A percentile compares a stretch with the other conserved stretches of the same genome.
phyloP scores from a whole-genome alignment of 2,797 vertebrate species.

The Pogonophryne albipinna region DNA sequence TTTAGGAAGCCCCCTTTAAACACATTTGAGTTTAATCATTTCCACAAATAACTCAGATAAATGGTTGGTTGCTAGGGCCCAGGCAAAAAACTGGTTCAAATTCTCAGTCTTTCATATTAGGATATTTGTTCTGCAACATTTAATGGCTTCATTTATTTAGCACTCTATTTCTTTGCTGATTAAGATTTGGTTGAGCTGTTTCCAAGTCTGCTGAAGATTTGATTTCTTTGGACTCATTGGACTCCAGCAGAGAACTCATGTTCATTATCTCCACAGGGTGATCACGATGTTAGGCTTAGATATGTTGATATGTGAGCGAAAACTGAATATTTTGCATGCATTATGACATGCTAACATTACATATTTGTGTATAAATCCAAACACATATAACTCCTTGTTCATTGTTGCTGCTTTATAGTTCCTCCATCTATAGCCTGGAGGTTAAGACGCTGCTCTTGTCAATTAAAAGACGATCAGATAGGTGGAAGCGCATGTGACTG shows the following conservation, averaged over 20 bases:
- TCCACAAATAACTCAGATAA: neutral
- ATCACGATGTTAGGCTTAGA: too few relatives aligned
- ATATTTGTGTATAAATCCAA: constrained; percentile 12
- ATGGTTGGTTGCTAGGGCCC: neutral
- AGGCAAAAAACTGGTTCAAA: neutral
- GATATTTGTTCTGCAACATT: neutral
- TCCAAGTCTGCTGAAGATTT: neutral
- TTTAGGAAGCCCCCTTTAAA: neutral
- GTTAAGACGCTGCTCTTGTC: constrained; percentile 48
- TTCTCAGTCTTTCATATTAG: neutral
- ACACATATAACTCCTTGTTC: constrained; percentile 2
- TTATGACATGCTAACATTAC: neutral
- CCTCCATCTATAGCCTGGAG: constrained; percentile 17
- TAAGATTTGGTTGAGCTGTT: constrained; percentile 2
- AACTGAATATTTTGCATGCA: neutral
- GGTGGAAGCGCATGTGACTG: constrained; percentile 63
- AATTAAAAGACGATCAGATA: constrained; percentile 70
- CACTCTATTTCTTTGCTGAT: constrained; percentile 13
- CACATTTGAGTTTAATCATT: neutral
- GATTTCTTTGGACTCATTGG: neutral
- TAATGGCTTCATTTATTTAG: neutral
- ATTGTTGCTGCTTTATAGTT: constrained; percentile 19
- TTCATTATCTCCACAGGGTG: too few relatives aligned
- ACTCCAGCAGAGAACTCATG: neutral
- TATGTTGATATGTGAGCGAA: neutral